Conservation (phyloP, 2,797 vertebrate species). For the Sarcoramphus papa region DNA sequence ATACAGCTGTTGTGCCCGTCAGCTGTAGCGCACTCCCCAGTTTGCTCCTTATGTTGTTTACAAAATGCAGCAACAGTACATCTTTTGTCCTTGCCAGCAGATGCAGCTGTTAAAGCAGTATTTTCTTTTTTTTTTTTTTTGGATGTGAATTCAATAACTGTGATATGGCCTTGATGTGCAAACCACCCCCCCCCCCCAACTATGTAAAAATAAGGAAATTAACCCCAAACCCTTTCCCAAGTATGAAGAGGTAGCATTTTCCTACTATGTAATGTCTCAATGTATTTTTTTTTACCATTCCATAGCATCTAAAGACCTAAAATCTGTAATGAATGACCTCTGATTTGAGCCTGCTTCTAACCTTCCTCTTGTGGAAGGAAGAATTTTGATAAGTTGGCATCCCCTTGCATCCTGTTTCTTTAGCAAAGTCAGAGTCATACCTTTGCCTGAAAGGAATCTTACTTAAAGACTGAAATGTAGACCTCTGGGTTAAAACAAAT, state of each 20-base stretch:
- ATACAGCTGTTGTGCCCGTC: background rate
- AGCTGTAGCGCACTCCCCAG: background rate
- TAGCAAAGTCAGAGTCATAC: background rate
- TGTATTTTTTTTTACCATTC: background rate
- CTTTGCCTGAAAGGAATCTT: background rate
- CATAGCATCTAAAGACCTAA: background rate
- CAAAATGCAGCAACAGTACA: constrained; percentile 17
- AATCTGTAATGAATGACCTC: background rate
- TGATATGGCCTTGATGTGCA: constrained; percentile 17
- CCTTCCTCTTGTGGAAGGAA: background rate
- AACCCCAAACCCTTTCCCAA: background rate
- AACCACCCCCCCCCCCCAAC: accelerated
- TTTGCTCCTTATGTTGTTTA: constrained; percentile 39
- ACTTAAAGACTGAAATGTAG: background rate
- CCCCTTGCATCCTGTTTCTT: background rate
- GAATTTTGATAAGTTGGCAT: background rate
- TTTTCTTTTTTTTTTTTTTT: background rate
- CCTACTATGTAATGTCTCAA: background rate
- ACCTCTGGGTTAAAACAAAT: background rate
- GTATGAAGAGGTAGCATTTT: background rate
- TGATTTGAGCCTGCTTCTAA: background rate
- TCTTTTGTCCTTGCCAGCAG: constrained; percentile 64
- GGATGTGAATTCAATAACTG: background rate
- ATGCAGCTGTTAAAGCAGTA: constrained; percentile 48
- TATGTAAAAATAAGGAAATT: background rate